These are phyloP conservation scores for Campylomormyrus numenius DNA, from an alignment of 2,113 vertebrate genomes.

Conservation along the genomic window DNA sequence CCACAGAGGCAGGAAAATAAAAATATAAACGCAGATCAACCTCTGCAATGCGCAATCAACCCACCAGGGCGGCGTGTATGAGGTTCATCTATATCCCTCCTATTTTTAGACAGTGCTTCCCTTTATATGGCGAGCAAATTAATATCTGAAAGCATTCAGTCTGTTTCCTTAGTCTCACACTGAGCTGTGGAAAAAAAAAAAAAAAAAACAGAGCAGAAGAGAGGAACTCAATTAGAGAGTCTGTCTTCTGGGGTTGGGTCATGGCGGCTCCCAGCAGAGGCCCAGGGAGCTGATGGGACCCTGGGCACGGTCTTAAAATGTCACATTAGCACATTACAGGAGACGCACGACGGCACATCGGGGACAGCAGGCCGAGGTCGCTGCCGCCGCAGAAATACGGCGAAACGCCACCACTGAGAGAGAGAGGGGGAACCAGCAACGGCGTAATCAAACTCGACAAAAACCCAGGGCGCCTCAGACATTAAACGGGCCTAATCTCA, in stretches of 20 bases:
- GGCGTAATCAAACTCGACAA: neutral
- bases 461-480: neutral
- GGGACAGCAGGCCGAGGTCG: neutral
- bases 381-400: neutral
- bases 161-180: neutral
- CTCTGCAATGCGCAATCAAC: neutral
- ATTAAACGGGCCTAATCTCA: slow-evolving; percentile 14
- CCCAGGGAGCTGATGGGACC: neutral
- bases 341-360: neutral
- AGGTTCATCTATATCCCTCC: neutral
- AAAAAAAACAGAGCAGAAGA: neutral
- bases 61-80: neutral
- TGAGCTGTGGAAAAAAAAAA: neutral
- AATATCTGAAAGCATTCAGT: neutral
- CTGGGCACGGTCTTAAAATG: neutral
- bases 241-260: neutral
- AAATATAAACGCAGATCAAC: neutral
- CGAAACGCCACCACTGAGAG: neutral
- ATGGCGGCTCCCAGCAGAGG: neutral
- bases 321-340: neutral
- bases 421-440: neutral
- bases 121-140: neutral
- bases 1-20: neutral
- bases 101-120: neutral
- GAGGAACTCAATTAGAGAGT: neutral